Percentiles rank a stretch among this genome's conserved stretches.
These are phyloP conservation scores for Ferrisia virgata DNA, from an alignment of 2,888 invertebrate genomes.

Conservation along the genomic window DNA sequence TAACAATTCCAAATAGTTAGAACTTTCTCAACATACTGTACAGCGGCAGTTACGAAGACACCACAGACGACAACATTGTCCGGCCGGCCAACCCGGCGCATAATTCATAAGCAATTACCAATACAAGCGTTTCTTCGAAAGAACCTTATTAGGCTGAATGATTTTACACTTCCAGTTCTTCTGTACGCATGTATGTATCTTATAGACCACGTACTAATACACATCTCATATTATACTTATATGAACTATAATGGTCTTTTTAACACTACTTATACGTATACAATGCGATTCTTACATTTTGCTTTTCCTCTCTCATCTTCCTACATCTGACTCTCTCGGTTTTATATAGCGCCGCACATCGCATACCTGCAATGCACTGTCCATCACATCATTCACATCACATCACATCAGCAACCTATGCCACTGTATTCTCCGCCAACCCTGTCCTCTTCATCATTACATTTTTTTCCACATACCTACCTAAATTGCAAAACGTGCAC, in stretches of 20 bases:
- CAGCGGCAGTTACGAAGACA: too few species aligned
- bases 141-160: conserved; percentile 34
- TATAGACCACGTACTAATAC: not conserved
- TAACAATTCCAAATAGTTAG: too few species aligned
- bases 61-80: not conserved
- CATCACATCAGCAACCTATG: not conserved
- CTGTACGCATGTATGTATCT: not conserved
- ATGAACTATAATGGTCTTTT: not conserved
- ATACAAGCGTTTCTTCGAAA: not conserved
- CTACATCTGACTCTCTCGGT: too few species aligned
- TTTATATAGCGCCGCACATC: not conserved
- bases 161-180: conserved; percentile 33
- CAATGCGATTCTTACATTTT: not conserved
- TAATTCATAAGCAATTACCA: conserved; percentile 16
- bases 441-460: not conserved
- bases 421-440: not conserved
- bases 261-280: not conserved
- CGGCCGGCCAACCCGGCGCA: not conserved
- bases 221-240: too few species aligned
- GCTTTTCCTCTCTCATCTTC: not conserved
- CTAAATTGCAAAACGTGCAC: not conserved
- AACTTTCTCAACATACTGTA: too few species aligned
- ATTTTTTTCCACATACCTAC: not conserved
- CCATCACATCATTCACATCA: too few species aligned
- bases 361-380: not conserved